A percentile compares a stretch with the other conserved stretches of the same genome.
These are phyloP conservation scores for Protosalanx chinensis DNA, from an alignment of 2,797 vertebrate species.

Conservation along the genomic window DNA sequence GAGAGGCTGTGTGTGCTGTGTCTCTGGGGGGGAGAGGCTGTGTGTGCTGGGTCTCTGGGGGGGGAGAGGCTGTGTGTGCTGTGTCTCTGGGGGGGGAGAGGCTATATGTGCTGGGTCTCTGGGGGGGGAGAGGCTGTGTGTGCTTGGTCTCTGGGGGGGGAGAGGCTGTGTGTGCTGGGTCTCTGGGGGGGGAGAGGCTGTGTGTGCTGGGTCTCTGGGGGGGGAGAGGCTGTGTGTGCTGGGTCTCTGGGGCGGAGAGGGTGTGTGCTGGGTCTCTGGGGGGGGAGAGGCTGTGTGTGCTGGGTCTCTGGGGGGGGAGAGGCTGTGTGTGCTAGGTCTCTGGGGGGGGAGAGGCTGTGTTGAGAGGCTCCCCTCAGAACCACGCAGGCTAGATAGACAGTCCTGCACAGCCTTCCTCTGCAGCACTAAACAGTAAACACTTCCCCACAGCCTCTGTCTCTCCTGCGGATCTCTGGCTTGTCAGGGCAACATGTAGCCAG, in stretches of 20 bases:
- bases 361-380: conserved; percentile 1
- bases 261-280: background rate
- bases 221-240: conserved; percentile 1
- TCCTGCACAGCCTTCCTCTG: conserved; percentile 12
- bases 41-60: background rate
- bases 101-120: conserved; percentile 18
- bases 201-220: background rate
- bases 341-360: conserved; percentile 18
- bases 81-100: conserved; percentile 11
- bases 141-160: conserved; percentile 12
- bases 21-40: background rate
- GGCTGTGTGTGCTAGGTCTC: conserved; percentile 20
- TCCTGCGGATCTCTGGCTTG: conserved; percentile 41
- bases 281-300: conserved; percentile 1
- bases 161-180: background rate
- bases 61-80: background rate
- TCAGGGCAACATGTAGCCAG: conserved; percentile 37
- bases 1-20: background rate
- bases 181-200: background rate
- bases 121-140: conserved; percentile 17
- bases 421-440: conserved; percentile 39
- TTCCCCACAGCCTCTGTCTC: conserved; percentile 24
- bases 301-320: conserved; percentile 7
- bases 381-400: conserved; percentile 47
- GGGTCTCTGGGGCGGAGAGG: too few relatives aligned